Evolutionary conservation across 1,140 invertebrate genomes (phyloP).

Genomic region (Lasaia peninsularis): DNA sequence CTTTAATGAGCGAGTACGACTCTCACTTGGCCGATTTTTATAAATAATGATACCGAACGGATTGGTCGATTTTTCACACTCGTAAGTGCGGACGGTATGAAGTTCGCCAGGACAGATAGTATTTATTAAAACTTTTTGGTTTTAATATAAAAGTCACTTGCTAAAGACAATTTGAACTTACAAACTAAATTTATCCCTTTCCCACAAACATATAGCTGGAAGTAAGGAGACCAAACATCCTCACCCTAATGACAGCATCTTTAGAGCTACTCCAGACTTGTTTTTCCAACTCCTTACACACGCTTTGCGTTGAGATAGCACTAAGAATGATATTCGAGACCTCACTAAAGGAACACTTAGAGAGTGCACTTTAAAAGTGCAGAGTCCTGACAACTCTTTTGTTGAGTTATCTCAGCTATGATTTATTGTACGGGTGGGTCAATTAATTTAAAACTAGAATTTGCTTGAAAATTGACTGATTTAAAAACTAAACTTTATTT

Average conservation of each 20-base stretch:
- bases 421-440: not conserved
- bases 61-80: too few relatives aligned
- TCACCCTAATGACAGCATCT: slow-evolving; percentile 32
- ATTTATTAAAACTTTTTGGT: too few relatives aligned
- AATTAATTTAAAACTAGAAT: not conserved
- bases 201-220: not conserved
- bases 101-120: too few relatives aligned
- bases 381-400: slow-evolving; percentile 14
- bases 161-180: slow-evolving; percentile 15
- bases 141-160: not conserved
- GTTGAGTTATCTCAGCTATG: slow-evolving; percentile 1
- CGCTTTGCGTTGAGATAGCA: slow-evolving; percentile 21
- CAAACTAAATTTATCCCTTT: not conserved
- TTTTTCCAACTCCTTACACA: slow-evolving; percentile 26
- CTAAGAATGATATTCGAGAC: slow-evolving; percentile 23
- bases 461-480: not conserved
- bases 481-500: too few relatives aligned
- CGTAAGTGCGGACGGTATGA: too few relatives aligned
- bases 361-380: slow-evolving; percentile 20
- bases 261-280: slow-evolving; percentile 24
- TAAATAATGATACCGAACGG: too few relatives aligned
- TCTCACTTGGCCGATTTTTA: too few relatives aligned
- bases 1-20: too few relatives aligned
- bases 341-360: slow-evolving; percentile 17
- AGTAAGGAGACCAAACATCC: slow-evolving; percentile 1